Conservation (phyloP, 2,888 invertebrate species). For the Himalopsyche kuldschensis region DNA sequence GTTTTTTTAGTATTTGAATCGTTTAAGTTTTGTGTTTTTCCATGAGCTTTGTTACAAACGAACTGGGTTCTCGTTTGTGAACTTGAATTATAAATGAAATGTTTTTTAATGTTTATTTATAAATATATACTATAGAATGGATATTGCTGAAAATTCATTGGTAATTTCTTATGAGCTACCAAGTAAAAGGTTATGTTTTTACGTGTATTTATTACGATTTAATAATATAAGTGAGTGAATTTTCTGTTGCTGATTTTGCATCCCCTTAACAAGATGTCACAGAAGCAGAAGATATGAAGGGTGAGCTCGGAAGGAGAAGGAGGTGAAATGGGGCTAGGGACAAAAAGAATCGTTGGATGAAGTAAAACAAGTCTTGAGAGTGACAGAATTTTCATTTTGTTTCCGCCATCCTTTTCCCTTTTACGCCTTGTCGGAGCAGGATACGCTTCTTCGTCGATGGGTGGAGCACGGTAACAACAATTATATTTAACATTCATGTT, state of each 20-base stretch:
- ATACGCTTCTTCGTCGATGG: background rate
- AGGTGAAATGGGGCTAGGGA: background rate
- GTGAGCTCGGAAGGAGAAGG: background rate
- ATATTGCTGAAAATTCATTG: too few species aligned
- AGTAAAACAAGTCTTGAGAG: slow-evolving; percentile 30
- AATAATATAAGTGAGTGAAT: background rate
- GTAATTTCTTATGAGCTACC: too few species aligned
- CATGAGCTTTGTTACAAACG: too few species aligned
- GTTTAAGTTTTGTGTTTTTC: too few species aligned
- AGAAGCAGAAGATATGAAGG: background rate
- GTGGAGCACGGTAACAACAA: background rate
- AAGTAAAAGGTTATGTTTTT: too few species aligned
- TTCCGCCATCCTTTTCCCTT: slow-evolving; percentile 28
- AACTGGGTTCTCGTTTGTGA: too few species aligned
- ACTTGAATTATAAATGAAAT: too few species aligned
- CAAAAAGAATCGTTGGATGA: slow-evolving; percentile 17
- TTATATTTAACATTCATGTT: background rate
- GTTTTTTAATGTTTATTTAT: too few species aligned
- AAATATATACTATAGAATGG: too few species aligned
- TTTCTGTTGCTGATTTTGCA: slow-evolving; percentile 1
- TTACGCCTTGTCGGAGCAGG: slow-evolving; percentile 23
- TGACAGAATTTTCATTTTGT: slow-evolving; percentile 40
- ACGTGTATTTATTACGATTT: background rate
- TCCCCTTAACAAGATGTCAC: background rate
- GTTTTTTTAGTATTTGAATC: too few species aligned